Base-by-base conservation (phyloP, 2,113 vertebrate genomes). In the Tyto alba region DNA sequence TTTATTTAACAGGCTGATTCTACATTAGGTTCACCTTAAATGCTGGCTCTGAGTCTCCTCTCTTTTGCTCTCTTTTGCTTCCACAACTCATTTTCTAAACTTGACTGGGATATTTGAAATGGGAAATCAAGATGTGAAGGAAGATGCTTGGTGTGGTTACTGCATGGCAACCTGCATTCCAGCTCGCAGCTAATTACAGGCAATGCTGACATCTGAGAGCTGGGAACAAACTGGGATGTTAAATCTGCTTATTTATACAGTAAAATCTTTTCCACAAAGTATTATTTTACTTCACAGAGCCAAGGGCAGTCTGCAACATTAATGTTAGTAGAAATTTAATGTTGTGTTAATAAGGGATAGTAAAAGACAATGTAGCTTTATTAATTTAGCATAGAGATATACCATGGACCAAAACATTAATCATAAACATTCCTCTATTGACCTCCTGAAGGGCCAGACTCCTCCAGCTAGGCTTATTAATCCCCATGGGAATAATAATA, bases 401-500 rank as follows among this genome's bases (percentile, higher is more conserved):
- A 91, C 62, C 57, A 66, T 41, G 57, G 91, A 95, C 90, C 90
- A 94, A 89, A 91, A 76, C 82, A 90, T 88, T 90, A 95, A 94
- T 96, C 89, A 93, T 91, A 91, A 91, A 23, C 93, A 94, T 96
- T 97, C 91, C 50, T 83, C 78, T 55, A 50, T 25, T 94, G 93
- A 96, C 90, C 95, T 95, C 91, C 90, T 13, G 3, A 91, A 82
- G 85, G 80, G 89, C 77, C 85, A 91, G 94, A 85, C 85, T 95
- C 74, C 94, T 94, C 91, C 95, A 96, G 71, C 71, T 76, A 82
- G 66, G 66, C 67, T 94, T 96, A 96, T 90, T 94, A 96, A 91
- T 91, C 66, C 95, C 72, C 67, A 71, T 11, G 50, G 81, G 95
- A 93, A 91, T 88, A 89, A 88, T 91, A 96, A 95, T 93, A 96